Base-by-base conservation (phyloP, 1,140 invertebrate species). In the Adelges cooleyi region DNA sequence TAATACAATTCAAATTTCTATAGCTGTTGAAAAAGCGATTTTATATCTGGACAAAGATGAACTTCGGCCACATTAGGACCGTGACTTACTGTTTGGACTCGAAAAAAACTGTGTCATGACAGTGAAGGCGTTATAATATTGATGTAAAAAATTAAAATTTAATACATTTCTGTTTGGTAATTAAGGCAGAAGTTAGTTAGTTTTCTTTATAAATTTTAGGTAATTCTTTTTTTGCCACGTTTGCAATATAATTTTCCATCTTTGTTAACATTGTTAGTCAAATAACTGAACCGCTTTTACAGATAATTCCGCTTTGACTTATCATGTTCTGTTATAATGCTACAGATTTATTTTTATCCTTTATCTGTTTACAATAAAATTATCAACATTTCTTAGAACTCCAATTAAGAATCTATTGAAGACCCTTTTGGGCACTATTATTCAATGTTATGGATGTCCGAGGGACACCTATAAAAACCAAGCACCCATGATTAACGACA, bases 371-470 rank as follows among this genome's bases (percentile, higher is more conserved):
- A 13, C 20, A 50, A 17, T 48, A 17, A 48, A 48, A 48, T 48
- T 48, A 48, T 22, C 15, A 33, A 8, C 5, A 48, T 76, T 77
- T n/a, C n/a, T 0, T 70, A 83, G 78, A 89, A 84, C 71, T 90
- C 87, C 0, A 88, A 91, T 69, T 91, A 95, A 75, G 92, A 96
- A 73, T 89, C 89, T 0, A 83, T 85, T 23, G 94, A 97, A 77
- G 92, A 96, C 85, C 90, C 67, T 98, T 98, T 79, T 92, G 98
- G 10, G 95, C 95, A 6, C 92, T 97, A 71, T 73, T 98, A 0
- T 97, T 96, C 75, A 97, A 97, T 77, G 97, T 96, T 72, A 96
- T 97, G 93, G 95, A 98, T 73, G 95, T 98, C 74, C 82, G 93
- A 49, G 89, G 92, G 10, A 97, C 95, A 1, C 94, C 95, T 0